Evolutionary conservation across 2,797 vertebrate species (phyloP).

Genomic region (Poecilia wingei): DNA sequence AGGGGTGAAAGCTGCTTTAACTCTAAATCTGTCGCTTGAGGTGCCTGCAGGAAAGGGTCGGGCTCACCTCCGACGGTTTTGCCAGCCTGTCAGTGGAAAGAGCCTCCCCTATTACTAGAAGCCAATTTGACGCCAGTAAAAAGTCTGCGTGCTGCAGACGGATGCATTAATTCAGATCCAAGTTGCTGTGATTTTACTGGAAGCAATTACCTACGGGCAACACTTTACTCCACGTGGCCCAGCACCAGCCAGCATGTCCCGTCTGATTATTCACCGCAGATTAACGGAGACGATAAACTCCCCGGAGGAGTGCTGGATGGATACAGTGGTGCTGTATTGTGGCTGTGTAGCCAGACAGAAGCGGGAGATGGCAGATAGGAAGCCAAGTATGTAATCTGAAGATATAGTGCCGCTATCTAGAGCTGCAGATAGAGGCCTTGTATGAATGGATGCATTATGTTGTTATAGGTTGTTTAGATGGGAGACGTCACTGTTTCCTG

Average conservation of each 20-base stretch:
- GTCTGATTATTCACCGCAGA: conserved; percentile 29
- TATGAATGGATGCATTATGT: conserved; percentile 55
- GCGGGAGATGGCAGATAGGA: conserved; percentile 48
- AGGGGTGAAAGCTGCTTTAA: conserved; percentile 28
- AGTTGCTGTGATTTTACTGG: conserved; percentile 67
- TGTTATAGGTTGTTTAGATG: conserved; percentile 6
- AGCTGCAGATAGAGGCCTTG: conserved; percentile 32
- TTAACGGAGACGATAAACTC: conserved; percentile 47
- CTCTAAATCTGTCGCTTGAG: conserved; percentile 63
- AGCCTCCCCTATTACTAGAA: conserved; percentile 59
- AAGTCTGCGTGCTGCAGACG: conserved; percentile 62
- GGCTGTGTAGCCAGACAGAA: conserved; percentile 47
- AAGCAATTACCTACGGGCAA: conserved; percentile 65
- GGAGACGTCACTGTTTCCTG: conserved; percentile 21
- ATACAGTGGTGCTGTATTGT: conserved; percentile 52
- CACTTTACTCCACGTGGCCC: conserved; percentile 28
- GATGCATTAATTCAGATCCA: conserved; percentile 68
- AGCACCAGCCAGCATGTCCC: conserved; percentile 39
- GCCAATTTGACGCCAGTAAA: conserved; percentile 71
- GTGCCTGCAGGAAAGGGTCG: conserved; percentile 39
- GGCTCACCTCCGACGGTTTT: conserved; percentile 54
- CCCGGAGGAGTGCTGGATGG: conserved; percentile 29
- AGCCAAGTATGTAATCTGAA: conserved; percentile 21
- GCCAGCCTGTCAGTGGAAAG: conserved; percentile 44
- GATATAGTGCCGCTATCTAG: conserved; percentile 18